Percentiles rank a stretch among this genome's conserved stretches.
Evolutionary conservation across 2,797 vertebrate genomes (phyloP).

Genomic region (Phalanger gymnotis): DNA sequence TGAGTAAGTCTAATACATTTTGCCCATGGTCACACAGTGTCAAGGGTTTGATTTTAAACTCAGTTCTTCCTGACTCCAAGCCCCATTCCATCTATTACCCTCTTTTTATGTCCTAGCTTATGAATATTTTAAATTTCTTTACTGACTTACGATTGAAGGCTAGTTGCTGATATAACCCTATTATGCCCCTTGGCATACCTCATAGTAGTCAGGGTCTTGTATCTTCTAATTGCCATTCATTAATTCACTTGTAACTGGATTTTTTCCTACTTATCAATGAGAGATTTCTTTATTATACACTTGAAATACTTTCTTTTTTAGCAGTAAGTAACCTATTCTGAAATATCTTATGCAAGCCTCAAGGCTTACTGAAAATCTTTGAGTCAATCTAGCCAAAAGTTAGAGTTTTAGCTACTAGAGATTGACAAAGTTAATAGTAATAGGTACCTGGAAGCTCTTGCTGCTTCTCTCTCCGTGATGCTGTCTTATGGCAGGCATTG

Average conservation of each 20-base stretch:
- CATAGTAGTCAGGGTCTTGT: background rate
- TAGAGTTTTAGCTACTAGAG: background rate
- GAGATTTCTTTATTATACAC: constrained; percentile 46
- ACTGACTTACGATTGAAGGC: background rate
- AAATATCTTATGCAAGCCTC: constrained; percentile 7
- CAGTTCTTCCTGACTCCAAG: background rate
- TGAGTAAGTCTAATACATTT: background rate
- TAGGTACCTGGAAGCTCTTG: constrained; percentile 1
- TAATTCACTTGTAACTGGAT: constrained; percentile 23
- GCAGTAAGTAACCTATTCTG: constrained; percentile 48
- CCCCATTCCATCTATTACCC: background rate
- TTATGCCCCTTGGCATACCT: background rate
- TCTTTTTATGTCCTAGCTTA: background rate
- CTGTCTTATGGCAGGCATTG: constrained; percentile 23
- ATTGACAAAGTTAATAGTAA: constrained; percentile 27
- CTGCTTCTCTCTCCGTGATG: background rate
- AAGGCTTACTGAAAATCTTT: constrained; percentile 16
- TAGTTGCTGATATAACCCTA: background rate
- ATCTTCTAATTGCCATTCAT: background rate
- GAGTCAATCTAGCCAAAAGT: constrained; percentile 33
- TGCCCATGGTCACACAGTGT: background rate
- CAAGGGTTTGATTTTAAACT: background rate
- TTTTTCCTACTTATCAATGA: constrained; percentile 51
- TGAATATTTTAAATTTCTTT: background rate
- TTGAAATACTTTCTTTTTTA: constrained; percentile 55